Evolutionary conservation across 1,140 invertebrate species (phyloP).

Genomic region (Ips nitidus): DNA sequence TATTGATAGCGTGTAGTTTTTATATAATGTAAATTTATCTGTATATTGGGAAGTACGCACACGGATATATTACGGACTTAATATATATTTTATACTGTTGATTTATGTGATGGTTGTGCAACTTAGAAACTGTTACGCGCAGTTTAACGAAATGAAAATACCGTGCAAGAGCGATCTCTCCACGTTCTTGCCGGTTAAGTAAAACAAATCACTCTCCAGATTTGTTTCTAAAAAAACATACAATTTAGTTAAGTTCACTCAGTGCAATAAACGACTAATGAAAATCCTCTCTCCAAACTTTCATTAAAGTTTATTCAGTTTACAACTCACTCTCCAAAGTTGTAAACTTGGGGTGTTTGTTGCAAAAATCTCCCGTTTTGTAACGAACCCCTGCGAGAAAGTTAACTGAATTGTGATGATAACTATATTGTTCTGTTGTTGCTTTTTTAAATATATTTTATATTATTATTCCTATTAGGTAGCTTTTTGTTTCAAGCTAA

Average conservation of each 20-base stretch:
- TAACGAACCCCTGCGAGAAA: too few relatives aligned
- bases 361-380: too few relatives aligned
- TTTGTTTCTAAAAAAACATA: constrained; percentile 4
- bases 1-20: constrained; percentile 35
- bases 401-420: too few relatives aligned
- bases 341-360: too few relatives aligned
- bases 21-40: constrained; percentile 44
- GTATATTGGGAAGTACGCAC: constrained; percentile 48
- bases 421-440: constrained; percentile 22
- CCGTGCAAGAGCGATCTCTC: constrained; percentile 16
- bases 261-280: background rate
- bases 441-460: constrained; percentile 33
- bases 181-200: constrained; percentile 10
- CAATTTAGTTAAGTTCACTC: background rate
- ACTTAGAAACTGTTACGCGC: constrained; percentile 5
- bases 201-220: constrained; percentile 19
- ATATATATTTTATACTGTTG: constrained; percentile 49
- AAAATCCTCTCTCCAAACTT: constrained; percentile 16
- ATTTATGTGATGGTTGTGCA: constrained; percentile 47
- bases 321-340: too few relatives aligned
- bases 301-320: too few relatives aligned
- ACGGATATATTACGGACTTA: constrained; percentile 39
- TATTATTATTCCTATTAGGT: constrained; percentile 17
- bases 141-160: background rate
- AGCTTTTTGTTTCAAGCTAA: constrained; percentile 25